Evolutionary conservation across 2,113 vertebrate genomes (phyloP).

Genomic region (Petromus typicus): DNA sequence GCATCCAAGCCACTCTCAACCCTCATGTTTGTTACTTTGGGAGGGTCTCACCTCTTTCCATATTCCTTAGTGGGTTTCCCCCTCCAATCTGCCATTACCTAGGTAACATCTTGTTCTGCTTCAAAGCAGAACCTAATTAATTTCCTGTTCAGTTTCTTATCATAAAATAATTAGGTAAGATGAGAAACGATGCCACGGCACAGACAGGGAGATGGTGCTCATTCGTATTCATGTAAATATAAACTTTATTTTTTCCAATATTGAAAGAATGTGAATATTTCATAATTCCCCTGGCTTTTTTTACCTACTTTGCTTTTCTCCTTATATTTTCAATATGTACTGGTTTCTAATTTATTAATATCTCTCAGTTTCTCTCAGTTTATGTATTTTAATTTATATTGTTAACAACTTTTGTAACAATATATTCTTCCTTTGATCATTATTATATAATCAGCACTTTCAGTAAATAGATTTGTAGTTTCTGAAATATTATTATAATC

Average conservation of each 20-base stretch:
- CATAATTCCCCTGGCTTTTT: rapidly evolving
- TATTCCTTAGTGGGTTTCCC: background rate
- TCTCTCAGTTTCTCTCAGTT: background rate
- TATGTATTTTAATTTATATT: background rate
- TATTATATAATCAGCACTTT: background rate
- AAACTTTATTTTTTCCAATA: background rate
- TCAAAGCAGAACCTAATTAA: background rate
- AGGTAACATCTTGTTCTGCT: background rate
- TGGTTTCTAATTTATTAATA: background rate
- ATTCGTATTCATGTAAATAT: background rate
- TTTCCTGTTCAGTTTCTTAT: background rate
- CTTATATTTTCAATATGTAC: background rate
- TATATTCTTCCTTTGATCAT: background rate
- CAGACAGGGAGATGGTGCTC: background rate
- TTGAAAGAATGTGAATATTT: background rate
- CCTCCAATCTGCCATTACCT: background rate
- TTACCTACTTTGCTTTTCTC: background rate
- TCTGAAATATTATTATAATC: background rate
- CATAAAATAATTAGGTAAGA: background rate
- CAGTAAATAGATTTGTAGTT: background rate
- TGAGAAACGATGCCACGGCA: background rate
- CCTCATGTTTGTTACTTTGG: background rate
- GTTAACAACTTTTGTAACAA: background rate
- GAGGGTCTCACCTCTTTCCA: background rate
- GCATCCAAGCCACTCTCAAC: background rate